phyloP scores from a whole-genome alignment of 2,113 vertebrate species.

The Odocoileus hemionus region DNA sequence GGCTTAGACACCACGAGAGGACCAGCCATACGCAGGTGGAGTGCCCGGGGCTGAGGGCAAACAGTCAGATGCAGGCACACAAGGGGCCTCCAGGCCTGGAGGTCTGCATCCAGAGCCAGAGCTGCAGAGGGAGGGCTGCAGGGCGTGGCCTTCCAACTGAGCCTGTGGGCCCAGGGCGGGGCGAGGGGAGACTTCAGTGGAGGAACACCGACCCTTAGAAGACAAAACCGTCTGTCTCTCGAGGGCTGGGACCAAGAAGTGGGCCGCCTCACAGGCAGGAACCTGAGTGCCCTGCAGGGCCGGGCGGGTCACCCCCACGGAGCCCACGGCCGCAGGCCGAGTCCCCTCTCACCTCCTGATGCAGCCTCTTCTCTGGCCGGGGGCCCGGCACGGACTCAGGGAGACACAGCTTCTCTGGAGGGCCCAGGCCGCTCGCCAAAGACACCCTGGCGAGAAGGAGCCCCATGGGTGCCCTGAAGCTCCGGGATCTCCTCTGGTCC shows the following conservation, averaged over 20 bases:
- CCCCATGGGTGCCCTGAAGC: background rate
- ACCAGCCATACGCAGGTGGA: background rate
- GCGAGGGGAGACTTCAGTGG: background rate
- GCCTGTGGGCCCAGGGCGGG: fast-evolving
- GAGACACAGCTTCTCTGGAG: background rate
- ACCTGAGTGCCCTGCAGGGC: background rate
- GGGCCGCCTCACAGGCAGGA: background rate
- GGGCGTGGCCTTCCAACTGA: background rate
- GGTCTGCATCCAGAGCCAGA: background rate
- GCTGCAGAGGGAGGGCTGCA: background rate
- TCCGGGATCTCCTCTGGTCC: background rate
- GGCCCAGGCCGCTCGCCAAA: background rate
- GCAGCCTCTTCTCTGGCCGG: background rate
- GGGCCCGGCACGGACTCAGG: fast-evolving
- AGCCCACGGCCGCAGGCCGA: background rate
- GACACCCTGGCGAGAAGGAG: background rate
- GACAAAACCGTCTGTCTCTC: background rate
- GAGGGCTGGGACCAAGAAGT: background rate
- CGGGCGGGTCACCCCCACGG: background rate
- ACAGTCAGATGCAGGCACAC: background rate
- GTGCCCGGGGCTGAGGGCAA: background rate
- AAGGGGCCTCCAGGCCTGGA: background rate
- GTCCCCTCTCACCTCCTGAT: background rate
- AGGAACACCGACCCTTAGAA: background rate
- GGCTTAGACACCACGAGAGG: background rate